Conservation (phyloP, 2,888 invertebrate genomes). For the Cepaea hortensis region DNA sequence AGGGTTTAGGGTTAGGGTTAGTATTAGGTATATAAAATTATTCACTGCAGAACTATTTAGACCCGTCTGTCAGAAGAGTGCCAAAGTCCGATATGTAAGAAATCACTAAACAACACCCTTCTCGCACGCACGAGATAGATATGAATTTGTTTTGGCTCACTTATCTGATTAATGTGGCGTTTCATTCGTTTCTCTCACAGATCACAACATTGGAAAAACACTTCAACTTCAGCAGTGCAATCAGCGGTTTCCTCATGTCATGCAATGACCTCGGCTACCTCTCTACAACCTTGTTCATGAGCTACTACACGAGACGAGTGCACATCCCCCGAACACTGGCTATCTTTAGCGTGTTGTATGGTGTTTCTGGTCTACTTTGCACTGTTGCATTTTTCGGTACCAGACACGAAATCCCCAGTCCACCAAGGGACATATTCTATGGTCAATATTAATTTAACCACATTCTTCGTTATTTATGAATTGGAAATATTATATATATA, state of each 20-base stretch:
- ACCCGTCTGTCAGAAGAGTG: too few relatives aligned
- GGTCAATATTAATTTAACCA: too few relatives aligned
- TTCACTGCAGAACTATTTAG: too few relatives aligned
- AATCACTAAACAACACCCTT: too few relatives aligned
- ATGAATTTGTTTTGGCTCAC: too few relatives aligned
- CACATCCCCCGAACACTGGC: constrained; percentile 62
- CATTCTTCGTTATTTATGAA: too few relatives aligned
- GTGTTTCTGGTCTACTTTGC: constrained; percentile 61
- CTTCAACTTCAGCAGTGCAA: constrained; percentile 67
- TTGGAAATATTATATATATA: too few relatives aligned
- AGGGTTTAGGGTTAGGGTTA: too few relatives aligned
- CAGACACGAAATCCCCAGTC: constrained; percentile 24
- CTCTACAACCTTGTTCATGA: constrained; percentile 56
- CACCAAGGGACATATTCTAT: neutral
- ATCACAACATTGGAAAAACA: constrained; percentile 67
- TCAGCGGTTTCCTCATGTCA: constrained; percentile 65
- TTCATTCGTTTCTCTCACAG: constrained; percentile 37
- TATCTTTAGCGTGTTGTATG: constrained; percentile 57
- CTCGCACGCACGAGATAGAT: too few relatives aligned
- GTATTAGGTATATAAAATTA: too few relatives aligned
- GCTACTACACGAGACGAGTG: constrained; percentile 55
- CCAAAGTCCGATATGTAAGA: too few relatives aligned
- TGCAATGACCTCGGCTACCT: constrained; percentile 70
- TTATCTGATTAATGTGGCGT: too few relatives aligned
- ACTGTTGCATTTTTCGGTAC: constrained; percentile 59